phyloP scores from a whole-genome alignment of 92 coral and sea anemone species.

The Umimayanthus kanabou region DNA sequence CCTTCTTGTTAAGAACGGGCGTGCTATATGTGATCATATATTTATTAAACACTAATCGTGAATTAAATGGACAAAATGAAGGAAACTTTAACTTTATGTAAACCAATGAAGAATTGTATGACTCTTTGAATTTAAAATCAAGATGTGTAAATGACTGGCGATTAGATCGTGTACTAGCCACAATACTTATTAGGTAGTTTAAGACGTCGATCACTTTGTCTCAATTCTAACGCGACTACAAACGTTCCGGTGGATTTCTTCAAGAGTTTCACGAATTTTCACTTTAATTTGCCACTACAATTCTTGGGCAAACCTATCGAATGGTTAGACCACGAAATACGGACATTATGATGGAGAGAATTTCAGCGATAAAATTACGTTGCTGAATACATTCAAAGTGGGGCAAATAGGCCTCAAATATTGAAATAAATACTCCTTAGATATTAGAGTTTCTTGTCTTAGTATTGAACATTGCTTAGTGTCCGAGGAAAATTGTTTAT shows the following conservation, averaged over 20 bases:
- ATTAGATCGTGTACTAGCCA: constrained; percentile 11
- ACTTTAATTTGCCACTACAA: background rate
- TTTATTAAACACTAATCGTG: constrained; percentile 35
- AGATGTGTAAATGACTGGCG: constrained; percentile 12
- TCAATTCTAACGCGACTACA: background rate
- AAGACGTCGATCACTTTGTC: background rate
- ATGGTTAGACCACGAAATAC: constrained; percentile 1
- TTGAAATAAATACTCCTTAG: constrained; percentile 29
- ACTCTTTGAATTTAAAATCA: constrained; percentile 25
- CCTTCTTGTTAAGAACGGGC: constrained; percentile 21
- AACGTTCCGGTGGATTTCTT: background rate
- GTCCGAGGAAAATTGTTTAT: constrained; percentile 24
- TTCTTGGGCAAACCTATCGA: background rate
- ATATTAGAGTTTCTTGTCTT: constrained; percentile 10
- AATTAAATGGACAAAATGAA: constrained; percentile 20
- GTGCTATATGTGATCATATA: constrained; percentile 26
- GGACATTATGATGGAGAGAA: background rate
- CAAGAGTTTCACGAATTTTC: constrained; percentile 21
- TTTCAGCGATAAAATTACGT: constrained; percentile 25
- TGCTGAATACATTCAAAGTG: constrained; percentile 21
- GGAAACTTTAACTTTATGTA: background rate
- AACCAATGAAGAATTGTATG: constrained; percentile 2
- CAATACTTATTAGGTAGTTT: constrained; percentile 1
- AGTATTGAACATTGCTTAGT: background rate
- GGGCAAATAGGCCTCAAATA: constrained; percentile 26